Base-by-base conservation (phyloP, 1,140 invertebrate genomes). In the Drosophila fuyamai region DNA sequence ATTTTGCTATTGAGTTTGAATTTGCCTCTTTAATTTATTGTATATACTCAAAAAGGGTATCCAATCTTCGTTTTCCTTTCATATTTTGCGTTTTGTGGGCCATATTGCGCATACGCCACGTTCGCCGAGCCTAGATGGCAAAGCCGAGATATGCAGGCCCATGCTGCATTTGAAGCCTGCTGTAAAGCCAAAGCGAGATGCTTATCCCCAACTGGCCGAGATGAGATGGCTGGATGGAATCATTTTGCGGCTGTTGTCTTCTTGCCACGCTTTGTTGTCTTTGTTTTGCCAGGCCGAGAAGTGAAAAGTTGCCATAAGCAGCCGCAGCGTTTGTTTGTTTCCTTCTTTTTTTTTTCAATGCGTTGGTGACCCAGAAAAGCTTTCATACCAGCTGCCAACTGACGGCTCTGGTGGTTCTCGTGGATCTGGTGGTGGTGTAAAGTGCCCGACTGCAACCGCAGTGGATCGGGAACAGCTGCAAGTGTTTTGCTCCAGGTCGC, bases 361-460 rank as follows among this genome's bases (percentile, higher is more conserved):
- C 89, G 79, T 91, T 70, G 81, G 58, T 91, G 89, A 91, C 89
- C 89, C 89, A 91, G 89, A 91, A 91, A 90, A 91, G 89, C 83
- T 91, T 89, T 83, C 82, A 63, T 82, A 61, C 66, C 81, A 75
- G 77, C 78, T 72, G 79, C 32, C 2, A n/a, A 32, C 38, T 29
- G 67, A 41, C n/a, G 65, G 41, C 32, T 51, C 59, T 62, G 27
- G 14, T 13, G 60, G 16, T 35, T 41, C 63, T 81, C 48, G 23
- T 77, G 18, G 36, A 12, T 23, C 35, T 27, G 27, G 18, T 32
- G 18, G 29, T 44, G 29, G 50, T 14, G 50, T 35, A 23, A 35
- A 68, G 57, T 47, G 44, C 46, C 76, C 44, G 65, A 62, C 48
- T 77, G 75, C 73, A 61, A 68, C 62, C 62, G 63, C 73, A 75